Evolutionary conservation across 2,888 invertebrate genomes (phyloP).

Genomic region (Eumacrocentrus americanus): DNA sequence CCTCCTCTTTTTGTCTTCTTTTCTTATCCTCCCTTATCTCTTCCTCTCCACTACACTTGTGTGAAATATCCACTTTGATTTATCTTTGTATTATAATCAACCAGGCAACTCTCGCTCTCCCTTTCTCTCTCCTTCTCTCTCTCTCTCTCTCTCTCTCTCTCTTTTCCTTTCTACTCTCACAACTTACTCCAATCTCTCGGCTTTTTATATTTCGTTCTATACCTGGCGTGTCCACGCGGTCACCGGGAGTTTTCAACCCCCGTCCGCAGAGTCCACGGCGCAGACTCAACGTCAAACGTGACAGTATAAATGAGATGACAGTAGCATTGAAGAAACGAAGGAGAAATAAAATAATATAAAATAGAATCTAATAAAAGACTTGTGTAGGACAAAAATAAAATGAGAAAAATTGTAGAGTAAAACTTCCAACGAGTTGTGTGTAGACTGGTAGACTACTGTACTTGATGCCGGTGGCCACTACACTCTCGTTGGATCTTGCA

Average conservation of each 20-base stretch:
- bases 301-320: slow-evolving; percentile 8
- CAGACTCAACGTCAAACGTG: slow-evolving; percentile 22
- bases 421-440: slow-evolving; percentile 25
- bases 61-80: slow-evolving; percentile 9
- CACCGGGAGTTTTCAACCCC: slow-evolving; percentile 27
- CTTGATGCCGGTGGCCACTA: slow-evolving; percentile 22
- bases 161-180: too few relatives aligned
- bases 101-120: too few relatives aligned
- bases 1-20: slow-evolving; percentile 2
- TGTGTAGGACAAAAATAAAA: slow-evolving; percentile 3
- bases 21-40: slow-evolving; percentile 12
- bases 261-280: slow-evolving; percentile 10
- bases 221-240: slow-evolving; percentile 18
- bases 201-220: too few relatives aligned
- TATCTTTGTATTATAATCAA: too few relatives aligned
- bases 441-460: background rate
- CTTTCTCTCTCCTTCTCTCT: too few relatives aligned
- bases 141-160: too few relatives aligned
- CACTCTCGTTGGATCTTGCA: slow-evolving; percentile 18
- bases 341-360: background rate
- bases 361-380: background rate
- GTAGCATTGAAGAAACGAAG: background rate
- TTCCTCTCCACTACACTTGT: slow-evolving; percentile 23
- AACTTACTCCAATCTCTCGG: too few relatives aligned
- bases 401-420: background rate